These are phyloP conservation scores for Campaea margaritaria DNA, from an alignment of 2,888 invertebrate species.

Conservation along the genomic window DNA sequence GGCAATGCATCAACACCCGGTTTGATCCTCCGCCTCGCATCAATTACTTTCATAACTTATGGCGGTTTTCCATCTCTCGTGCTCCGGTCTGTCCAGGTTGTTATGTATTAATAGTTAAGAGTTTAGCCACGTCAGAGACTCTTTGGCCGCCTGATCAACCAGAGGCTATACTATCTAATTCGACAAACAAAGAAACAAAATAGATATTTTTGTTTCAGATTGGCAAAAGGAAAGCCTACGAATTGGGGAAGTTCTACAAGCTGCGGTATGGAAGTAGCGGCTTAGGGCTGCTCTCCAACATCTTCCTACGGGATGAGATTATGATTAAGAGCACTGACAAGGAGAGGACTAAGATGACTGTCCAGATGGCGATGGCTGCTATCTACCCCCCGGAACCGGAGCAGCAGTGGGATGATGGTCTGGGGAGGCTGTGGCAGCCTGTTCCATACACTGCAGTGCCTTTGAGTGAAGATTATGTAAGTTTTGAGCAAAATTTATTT, in stretches of 20 bases:
- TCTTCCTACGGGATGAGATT: constrained; percentile 68
- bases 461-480: constrained; percentile 71
- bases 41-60: too few species aligned
- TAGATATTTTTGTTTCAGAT: constrained; percentile 54
- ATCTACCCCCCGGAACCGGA: constrained; percentile 69
- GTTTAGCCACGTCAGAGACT: too few species aligned
- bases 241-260: constrained; percentile 69
- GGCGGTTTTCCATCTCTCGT: too few species aligned
- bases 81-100: too few species aligned
- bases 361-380: constrained; percentile 72
- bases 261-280: constrained; percentile 66
- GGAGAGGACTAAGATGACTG: constrained; percentile 78
- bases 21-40: too few species aligned
- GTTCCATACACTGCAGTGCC: constrained; percentile 72
- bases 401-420: constrained; percentile 74
- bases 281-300: constrained; percentile 59
- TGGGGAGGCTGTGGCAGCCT: constrained; percentile 77
- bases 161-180: too few species aligned
- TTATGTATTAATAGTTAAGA: too few species aligned
- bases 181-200: too few species aligned
- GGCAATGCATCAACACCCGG: too few species aligned
- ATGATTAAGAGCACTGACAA: constrained; percentile 73
- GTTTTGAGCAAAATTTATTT: constrained; percentile 40
- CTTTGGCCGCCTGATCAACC: too few species aligned
- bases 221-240: constrained; percentile 69